These are phyloP conservation scores for Sciurus niger DNA, from an alignment of 2,113 vertebrate genomes.

Conservation along the genomic window DNA sequence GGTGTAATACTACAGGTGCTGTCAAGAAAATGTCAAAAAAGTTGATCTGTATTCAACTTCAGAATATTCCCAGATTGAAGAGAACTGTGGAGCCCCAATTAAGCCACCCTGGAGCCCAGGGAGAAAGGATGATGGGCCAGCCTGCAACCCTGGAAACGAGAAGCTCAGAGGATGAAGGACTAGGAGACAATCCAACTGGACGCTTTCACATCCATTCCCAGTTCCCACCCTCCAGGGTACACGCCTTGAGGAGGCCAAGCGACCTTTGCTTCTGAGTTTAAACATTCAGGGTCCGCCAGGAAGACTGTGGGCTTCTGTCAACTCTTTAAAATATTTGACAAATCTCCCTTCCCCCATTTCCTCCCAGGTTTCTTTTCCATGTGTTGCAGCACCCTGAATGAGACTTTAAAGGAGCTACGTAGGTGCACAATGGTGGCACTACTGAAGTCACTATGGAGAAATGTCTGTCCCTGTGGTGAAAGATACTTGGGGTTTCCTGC, in stretches of 20 bases:
- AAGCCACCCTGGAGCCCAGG: background rate
- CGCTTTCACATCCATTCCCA: background rate
- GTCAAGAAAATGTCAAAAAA: constrained; percentile 25
- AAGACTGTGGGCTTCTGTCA: background rate
- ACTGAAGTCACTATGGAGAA: background rate
- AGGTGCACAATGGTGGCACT: background rate
- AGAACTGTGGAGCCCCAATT: background rate
- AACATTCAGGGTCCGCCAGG: background rate
- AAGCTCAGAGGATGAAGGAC: background rate
- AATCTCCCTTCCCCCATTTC: background rate
- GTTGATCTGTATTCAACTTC: background rate
- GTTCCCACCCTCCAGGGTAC: background rate
- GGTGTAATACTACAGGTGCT: background rate
- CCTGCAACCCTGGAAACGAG: background rate
- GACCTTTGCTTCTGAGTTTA: constrained; percentile 17
- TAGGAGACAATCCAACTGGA: background rate
- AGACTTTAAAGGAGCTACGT: background rate
- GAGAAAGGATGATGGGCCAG: background rate
- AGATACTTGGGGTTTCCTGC: background rate
- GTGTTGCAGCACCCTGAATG: background rate
- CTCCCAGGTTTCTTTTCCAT: background rate
- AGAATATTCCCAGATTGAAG: background rate
- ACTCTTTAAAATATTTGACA: constrained; percentile 9
- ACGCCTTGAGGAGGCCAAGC: background rate
- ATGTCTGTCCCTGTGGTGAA: background rate